A percentile compares a stretch with the other conserved stretches of the same genome.
phyloP scores from a whole-genome alignment of 2,113 vertebrate genomes.

The Cyprinodon brontotheroides region DNA sequence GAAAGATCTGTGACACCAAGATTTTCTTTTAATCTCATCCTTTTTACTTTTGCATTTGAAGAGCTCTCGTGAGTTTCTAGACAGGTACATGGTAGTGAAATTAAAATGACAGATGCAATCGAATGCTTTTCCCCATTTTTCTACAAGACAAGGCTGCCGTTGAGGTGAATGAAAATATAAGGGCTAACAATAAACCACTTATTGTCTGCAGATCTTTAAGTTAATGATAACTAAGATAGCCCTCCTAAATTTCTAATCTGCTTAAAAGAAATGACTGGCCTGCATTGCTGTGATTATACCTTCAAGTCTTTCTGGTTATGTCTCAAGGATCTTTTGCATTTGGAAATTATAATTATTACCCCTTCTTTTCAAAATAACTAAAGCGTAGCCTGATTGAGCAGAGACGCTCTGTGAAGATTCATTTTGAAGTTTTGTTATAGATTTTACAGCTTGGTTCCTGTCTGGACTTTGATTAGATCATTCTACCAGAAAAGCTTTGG shows the following conservation, averaged over 20 bases:
- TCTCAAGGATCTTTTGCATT: not conserved
- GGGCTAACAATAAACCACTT: not conserved
- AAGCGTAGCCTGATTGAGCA: not conserved
- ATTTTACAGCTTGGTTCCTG: not conserved
- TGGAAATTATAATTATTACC: not conserved
- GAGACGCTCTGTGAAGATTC: not conserved
- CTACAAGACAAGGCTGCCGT: not conserved
- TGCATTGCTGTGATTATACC: not conserved
- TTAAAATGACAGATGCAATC: not conserved
- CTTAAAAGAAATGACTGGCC: not conserved
- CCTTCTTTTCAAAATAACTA: not conserved
- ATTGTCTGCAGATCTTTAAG: not conserved
- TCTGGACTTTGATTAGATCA: not conserved
- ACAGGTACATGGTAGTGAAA: not conserved
- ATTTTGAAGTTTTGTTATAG: not conserved
- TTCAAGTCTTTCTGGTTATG: not conserved
- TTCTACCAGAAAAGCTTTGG: not conserved
- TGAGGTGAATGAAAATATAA: not conserved
- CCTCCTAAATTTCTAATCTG: not conserved
- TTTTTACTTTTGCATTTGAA: constrained; percentile 6
- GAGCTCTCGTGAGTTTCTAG: not conserved
- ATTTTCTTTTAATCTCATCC: not conserved
- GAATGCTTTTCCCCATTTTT: not conserved
- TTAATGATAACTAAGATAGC: not conserved
- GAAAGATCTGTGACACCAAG: constrained; percentile 9